phyloP scores from a whole-genome alignment of 2,797 vertebrate species.

The Coregonus sp. region DNA sequence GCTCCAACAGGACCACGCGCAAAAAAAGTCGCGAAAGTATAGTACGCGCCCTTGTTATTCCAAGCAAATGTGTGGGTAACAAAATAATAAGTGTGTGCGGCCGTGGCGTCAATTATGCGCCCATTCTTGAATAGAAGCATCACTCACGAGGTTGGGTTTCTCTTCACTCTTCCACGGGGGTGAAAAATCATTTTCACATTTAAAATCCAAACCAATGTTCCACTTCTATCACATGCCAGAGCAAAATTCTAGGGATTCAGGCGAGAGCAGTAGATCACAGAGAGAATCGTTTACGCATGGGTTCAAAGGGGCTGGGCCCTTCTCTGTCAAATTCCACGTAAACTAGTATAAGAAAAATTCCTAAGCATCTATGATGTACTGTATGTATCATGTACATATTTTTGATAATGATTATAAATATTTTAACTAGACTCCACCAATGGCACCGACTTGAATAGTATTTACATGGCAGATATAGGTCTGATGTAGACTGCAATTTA shows the following conservation, averaged over 20 bases:
- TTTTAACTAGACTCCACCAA: background rate
- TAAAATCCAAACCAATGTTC: conserved; percentile 1
- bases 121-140: background rate
- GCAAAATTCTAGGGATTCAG: conserved; percentile 41
- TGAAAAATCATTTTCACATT: background rate
- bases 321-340: background rate
- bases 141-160: background rate
- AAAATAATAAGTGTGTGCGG: background rate
- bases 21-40: background rate
- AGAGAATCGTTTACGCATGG: conserved; percentile 30
- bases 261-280: conserved; percentile 48
- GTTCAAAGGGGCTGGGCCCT: background rate
- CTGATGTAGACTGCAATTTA: background rate
- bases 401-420: background rate
- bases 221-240: conserved; percentile 45
- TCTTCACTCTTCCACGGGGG: background rate
- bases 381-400: background rate
- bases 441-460: background rate
- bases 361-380: no score
- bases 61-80: background rate
- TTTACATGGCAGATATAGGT: background rate
- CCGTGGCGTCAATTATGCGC: background rate
- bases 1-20: conserved; percentile 1
- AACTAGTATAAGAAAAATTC: background rate
- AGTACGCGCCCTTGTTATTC: background rate